Percentiles rank a stretch among this genome's conserved stretches.
Conservation (phyloP, 2,797 vertebrate species). For the Myripristis murdjan region DNA sequence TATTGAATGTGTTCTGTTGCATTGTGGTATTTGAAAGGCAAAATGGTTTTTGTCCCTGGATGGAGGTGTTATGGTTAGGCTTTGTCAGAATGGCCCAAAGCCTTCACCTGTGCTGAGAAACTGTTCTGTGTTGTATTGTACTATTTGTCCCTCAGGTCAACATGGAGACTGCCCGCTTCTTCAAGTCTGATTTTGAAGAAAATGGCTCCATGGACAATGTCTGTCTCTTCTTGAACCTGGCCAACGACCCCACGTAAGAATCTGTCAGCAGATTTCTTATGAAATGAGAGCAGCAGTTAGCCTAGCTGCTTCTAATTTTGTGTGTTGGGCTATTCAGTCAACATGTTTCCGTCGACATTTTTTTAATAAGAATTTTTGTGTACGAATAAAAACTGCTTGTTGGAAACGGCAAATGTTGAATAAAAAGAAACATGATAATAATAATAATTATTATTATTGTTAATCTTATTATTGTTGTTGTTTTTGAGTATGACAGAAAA, state of each 20-base stretch:
- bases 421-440: no score
- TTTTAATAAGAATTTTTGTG: no score
- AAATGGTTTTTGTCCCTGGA: not conserved
- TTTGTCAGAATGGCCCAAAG: slow-evolving; percentile 5
- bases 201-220: slow-evolving; percentile 89
- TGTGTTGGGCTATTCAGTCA: no score
- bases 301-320: not conserved
- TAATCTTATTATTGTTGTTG: no score
- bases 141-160: slow-evolving; percentile 78
- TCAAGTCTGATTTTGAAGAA: slow-evolving; percentile 88
- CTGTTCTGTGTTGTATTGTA: slow-evolving; percentile 1
- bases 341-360: no score
- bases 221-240: slow-evolving; percentile 86
- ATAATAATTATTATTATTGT: no score
- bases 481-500: no score
- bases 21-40: no score
- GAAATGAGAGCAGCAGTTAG: not conserved
- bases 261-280: not conserved
- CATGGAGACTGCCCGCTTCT: slow-evolving; percentile 89
- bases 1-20: not conserved
- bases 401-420: no score
- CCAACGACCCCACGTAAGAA: slow-evolving; percentile 87
- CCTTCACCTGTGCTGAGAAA: not conserved
- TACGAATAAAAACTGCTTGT: no score
- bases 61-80: not conserved